A percentile compares a stretch with the other conserved stretches of the same genome.
These are phyloP conservation scores for Argentina silus DNA, from an alignment of 2,797 vertebrate genomes.

Conservation along the genomic window DNA sequence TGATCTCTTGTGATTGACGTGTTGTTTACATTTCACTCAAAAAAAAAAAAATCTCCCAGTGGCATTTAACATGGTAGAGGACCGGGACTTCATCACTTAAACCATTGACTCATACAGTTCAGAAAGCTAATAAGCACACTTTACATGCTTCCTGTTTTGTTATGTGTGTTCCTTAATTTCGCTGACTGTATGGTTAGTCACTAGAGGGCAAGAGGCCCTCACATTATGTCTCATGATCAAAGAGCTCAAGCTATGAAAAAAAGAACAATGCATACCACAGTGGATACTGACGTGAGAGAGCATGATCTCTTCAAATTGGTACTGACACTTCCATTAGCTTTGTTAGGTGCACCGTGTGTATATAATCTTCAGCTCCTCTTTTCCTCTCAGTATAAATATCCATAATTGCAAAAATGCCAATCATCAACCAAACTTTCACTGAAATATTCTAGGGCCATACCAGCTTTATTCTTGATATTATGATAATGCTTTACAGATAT, in stretches of 20 bases:
- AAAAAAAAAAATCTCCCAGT: not conserved
- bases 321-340: constrained; percentile 38
- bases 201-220: constrained; percentile 24
- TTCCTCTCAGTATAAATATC: no score
- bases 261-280: no score
- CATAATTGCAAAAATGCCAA: no score
- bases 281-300: not conserved
- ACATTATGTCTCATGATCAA: constrained; percentile 60
- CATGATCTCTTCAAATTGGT: constrained; percentile 24
- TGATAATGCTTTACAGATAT: no score
- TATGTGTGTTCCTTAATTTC: not conserved
- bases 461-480: no score
- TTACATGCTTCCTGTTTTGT: not conserved
- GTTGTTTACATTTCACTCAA: constrained; percentile 1
- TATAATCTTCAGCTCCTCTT: constrained; percentile 8
- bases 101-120: no score
- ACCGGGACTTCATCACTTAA: no score
- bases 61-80: no score
- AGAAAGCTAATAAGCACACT: not conserved
- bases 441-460: not conserved
- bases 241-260: constrained; percentile 57
- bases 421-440: no score
- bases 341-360: constrained; percentile 5
- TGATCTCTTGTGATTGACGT: not conserved
- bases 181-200: constrained; percentile 46